Evolutionary conservation across 2,888 invertebrate genomes (phyloP).

Genomic region (Drosophila buzzatii): DNA sequence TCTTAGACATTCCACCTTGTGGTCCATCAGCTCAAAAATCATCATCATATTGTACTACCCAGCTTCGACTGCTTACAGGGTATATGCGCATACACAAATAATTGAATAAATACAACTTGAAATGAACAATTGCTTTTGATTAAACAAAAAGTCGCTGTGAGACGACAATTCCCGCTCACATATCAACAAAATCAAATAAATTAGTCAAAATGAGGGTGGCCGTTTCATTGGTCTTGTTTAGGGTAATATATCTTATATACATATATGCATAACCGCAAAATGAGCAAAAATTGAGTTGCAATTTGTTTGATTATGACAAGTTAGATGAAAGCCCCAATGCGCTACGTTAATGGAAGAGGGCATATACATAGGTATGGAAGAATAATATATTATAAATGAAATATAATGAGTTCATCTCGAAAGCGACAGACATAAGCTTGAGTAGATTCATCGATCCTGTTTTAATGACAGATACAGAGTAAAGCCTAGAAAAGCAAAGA

Average conservation of each 20-base stretch:
- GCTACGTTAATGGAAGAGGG: constrained; percentile 15
- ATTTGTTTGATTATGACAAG: constrained; percentile 36
- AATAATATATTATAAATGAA: not conserved
- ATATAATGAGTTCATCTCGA: not conserved
- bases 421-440: too few species aligned
- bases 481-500: too few species aligned
- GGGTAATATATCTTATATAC: constrained; percentile 23
- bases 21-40: not conserved
- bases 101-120: constrained; percentile 58
- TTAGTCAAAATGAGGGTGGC: constrained; percentile 79
- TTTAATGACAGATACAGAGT: not conserved
- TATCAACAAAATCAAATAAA: constrained; percentile 74
- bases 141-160: constrained; percentile 79
- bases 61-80: constrained; percentile 15
- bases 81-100: constrained; percentile 20
- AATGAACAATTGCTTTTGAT: constrained; percentile 82
- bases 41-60: not conserved
- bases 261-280: constrained; percentile 51
- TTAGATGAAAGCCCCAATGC: constrained; percentile 34
- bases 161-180: constrained; percentile 51
- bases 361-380: not conserved
- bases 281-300: constrained; percentile 52
- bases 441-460: not conserved
- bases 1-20: not conserved
- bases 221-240: constrained; percentile 41